Evolutionary conservation across 2,888 invertebrate genomes (phyloP), one percentile per base, ranked within the genome.

Genomic region (Sphaeridia pumilis): DNA sequence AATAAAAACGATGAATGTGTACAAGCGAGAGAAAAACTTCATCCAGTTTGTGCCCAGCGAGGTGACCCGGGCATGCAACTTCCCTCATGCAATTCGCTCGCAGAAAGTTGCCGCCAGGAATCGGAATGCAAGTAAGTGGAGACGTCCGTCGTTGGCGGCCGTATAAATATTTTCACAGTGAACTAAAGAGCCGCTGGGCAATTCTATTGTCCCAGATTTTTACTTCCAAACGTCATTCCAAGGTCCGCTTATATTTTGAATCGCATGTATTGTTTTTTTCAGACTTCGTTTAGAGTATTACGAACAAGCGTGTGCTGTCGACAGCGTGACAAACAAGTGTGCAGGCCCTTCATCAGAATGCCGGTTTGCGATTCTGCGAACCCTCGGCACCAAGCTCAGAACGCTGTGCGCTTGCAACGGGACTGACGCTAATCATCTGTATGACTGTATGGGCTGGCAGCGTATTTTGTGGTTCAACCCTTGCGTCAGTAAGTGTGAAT

Each of bases 361-460:
- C 72, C 78, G 89, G 45, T 77, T 80, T 48, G 88, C 90, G 3
- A 83, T 90, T 72, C 76, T 90, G 48, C 87, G 86, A 17, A 88
- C 90, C 59, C 76, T 90, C 46, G 90, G 90, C 25, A 90, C 90
- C n/a, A 84, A 86, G 69, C 75, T 92, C 46, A 76, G 89, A 59
- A 84, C 86, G 35, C 84, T 84, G 50, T 92, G 92, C 69, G 86
- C 85, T 41, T 92, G 92, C 70, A 82, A 87, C 59, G 87, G 87
- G 31, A 84, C 85, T 2, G 87, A 89, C 73, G 80, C 84, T 68
- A 81, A 83, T 35, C 84, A 87, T 69, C 75, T 87, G 31, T 87
- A 88, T 70, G 85, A 87, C 67, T 90, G 90, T 66, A 77, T 89
- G 1, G 89, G 88, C 49, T 90, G 90, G 89, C 87, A 89, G 67